Evolutionary conservation across 2,113 vertebrate genomes (phyloP).

Genomic region (Malurus elegans): DNA sequence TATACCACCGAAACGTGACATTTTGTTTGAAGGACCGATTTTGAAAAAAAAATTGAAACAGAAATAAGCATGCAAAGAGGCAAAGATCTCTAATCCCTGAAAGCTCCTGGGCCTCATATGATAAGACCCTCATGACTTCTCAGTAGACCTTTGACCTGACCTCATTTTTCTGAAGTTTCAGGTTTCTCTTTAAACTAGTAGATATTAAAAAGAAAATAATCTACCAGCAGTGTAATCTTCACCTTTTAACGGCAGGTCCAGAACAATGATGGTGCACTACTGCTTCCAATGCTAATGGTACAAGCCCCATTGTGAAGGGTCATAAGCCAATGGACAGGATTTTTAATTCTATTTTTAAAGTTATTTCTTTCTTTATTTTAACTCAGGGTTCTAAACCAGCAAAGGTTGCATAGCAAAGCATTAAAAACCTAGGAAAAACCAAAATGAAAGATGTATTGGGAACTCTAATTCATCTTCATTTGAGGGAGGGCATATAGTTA

Average conservation of each 20-base stretch:
- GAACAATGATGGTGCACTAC: not conserved
- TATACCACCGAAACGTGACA: accelerated
- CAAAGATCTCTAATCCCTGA: not conserved
- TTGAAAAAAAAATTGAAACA: not conserved
- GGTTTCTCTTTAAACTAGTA: not conserved
- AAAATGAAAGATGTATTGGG: not conserved
- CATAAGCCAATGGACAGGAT: not conserved
- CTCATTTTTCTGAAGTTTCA: not conserved
- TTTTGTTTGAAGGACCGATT: not conserved
- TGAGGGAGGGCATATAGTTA: not conserved
- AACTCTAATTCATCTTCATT: not conserved
- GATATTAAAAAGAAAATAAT: not conserved
- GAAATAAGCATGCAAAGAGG: not conserved
- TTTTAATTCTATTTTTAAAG: not conserved
- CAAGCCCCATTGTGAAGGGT: not conserved
- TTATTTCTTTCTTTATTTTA: not conserved
- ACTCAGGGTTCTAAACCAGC: not conserved
- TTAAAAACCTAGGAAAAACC: not conserved
- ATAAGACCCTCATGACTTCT: not conserved
- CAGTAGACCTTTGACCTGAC: not conserved
- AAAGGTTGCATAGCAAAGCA: not conserved
- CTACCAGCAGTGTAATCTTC: not conserved
- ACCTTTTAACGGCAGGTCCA: not conserved
- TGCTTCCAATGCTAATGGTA: not conserved
- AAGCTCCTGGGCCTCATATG: not conserved